These are phyloP conservation scores for Drosophila serrata DNA, from an alignment of 1,140 invertebrate genomes.

Conservation along the genomic window DNA sequence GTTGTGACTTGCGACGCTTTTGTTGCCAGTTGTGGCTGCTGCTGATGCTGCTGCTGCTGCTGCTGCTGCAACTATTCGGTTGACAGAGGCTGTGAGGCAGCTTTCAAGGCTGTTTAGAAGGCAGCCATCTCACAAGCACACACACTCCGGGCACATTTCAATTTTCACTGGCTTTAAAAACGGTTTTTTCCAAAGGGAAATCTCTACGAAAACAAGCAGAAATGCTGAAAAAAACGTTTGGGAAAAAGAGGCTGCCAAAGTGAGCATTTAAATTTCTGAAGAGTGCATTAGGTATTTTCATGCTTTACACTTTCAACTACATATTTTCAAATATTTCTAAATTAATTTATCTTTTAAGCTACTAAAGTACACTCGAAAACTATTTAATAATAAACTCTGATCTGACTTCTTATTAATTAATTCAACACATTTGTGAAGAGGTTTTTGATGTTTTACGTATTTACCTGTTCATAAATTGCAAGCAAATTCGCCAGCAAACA, in stretches of 20 bases:
- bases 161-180: slow-evolving; percentile 35
- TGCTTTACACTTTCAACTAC: slow-evolving; percentile 23
- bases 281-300: not conserved
- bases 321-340: not conserved
- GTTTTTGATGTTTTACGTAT: slow-evolving; percentile 4
- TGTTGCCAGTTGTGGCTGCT: slow-evolving; percentile 42
- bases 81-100: slow-evolving; percentile 71
- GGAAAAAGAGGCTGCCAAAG: not conserved
- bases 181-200: not conserved
- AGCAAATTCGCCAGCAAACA: slow-evolving; percentile 26
- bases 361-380: too few relatives aligned
- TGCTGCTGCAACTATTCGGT: slow-evolving; percentile 59
- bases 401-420: slow-evolving; percentile 9
- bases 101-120: slow-evolving; percentile 83
- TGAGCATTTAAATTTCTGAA: not conserved
- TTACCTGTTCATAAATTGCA: slow-evolving; percentile 13
- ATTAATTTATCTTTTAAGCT: not conserved
- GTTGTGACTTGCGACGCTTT: slow-evolving; percentile 77
- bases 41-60: slow-evolving; percentile 52
- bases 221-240: not conserved
- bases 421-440: not conserved
- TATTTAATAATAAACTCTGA: slow-evolving; percentile 2
- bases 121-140: slow-evolving; percentile 44
- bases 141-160: slow-evolving; percentile 24
- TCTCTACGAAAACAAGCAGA: not conserved